Base-by-base conservation (phyloP, 2,888 invertebrate species). In the Cheilosia vernalis region DNA sequence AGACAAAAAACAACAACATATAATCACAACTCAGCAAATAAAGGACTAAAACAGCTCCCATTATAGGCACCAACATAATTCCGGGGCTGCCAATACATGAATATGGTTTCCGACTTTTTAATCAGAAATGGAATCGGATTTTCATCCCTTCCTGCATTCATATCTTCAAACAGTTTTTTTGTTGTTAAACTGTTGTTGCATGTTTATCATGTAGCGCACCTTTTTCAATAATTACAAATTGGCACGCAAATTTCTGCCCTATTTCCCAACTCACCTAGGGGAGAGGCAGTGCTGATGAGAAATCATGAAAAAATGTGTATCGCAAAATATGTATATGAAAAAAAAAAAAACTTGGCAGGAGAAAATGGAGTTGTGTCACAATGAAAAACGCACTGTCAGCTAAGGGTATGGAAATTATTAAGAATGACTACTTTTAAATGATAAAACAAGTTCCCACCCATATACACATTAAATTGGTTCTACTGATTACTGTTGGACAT, bases 161-260 rank as follows among this genome's bases (percentile, higher is more conserved):
- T 13, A 13, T 37, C 37, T 74, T 60, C 15, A n/a, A n/a, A 24
- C n/a, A 24, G 13, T n/a, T 51, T 66, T 24, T 30, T 17, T 15
- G 61, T 53, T 51, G 51, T 24, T 77, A 69, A 80, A 37, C 44
- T 53, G 40, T 53, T 78, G 49, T 64, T 72, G 49, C 56, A 63
- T 64, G 64, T 49, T 49, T 60, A 61, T 70, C 63, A 63, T 56
- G 47, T 27, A 64, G 21, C 53, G 61, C 76, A n/a, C 67, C 58
- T 51, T 33, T 69, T 81, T 70, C 76, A 70, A 81, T 81, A 70
- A 81, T 81, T 76, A 76, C 81, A 81, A 81, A 81, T 81, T 81
- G 81, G 81, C 81, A 81, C 76, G 81, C 76, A 76, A 58, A 70
- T 74, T 42, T 81, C 69, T 51, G 76, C 63, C 76, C 76, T 61